Percentiles rank a stretch among this genome's conserved stretches.
phyloP scores from a whole-genome alignment of 2,113 vertebrate genomes.

The Anser brachyrhynchus region DNA sequence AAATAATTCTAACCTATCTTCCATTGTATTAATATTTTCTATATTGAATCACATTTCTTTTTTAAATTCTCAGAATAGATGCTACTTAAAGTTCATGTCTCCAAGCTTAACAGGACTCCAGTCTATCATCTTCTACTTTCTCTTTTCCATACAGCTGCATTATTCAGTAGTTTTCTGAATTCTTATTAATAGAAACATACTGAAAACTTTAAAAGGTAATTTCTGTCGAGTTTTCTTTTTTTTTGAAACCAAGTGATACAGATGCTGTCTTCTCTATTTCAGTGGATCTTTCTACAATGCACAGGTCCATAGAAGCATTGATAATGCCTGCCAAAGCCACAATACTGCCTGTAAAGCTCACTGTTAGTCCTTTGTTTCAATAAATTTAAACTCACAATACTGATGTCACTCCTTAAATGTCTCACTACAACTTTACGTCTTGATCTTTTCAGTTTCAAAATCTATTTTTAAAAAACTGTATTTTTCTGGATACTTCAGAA shows the following conservation, averaged over 20 bases:
- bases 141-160: not conserved
- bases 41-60: not conserved
- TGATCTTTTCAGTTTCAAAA: not conserved
- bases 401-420: not conserved
- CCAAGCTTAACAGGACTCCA: not conserved
- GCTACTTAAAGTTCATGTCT: not conserved
- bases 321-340: not conserved
- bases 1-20: not conserved
- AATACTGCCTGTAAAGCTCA: rapidly evolving
- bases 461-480: not conserved
- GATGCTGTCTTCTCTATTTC: not conserved
- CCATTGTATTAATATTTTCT: not conserved
- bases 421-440: not conserved
- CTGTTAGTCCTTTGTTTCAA: rapidly evolving
- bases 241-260: not conserved
- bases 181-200: rapidly evolving
- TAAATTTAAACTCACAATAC: not conserved
- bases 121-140: not conserved
- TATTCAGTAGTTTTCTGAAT: not conserved
- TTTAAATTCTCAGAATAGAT: not conserved
- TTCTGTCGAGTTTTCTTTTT: not conserved
- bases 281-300: not conserved
- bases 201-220: not conserved
- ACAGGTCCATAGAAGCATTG: not conserved
- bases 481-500: not conserved